Conservation (phyloP, 2,797 vertebrate species). For the Gymnoscopelus braueri region DNA sequence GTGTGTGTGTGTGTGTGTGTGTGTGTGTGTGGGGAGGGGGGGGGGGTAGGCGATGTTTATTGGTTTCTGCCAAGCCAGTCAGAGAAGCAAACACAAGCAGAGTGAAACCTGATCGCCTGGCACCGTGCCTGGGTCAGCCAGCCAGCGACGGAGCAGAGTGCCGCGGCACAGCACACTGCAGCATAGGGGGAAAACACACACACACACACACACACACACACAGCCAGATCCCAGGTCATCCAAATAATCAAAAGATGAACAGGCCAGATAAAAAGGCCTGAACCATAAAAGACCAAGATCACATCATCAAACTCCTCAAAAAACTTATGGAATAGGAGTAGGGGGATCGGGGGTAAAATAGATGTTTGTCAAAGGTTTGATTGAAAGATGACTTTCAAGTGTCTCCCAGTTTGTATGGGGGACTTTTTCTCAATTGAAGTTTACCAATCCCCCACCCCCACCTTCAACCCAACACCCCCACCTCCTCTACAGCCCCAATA, state of each 20-base stretch:
- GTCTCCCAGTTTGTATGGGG: slow-evolving; percentile 41
- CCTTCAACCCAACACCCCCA: slow-evolving; percentile 54
- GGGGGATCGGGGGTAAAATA: not conserved
- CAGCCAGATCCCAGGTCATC: slow-evolving; percentile 49
- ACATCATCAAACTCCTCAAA: slow-evolving; percentile 14
- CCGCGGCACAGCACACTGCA: slow-evolving; percentile 13
- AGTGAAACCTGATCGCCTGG: slow-evolving; percentile 77
- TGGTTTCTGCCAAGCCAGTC: slow-evolving; percentile 77
- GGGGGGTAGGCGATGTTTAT: slow-evolving; percentile 76
- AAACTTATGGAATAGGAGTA: slow-evolving; percentile 19
- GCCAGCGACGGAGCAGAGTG: slow-evolving; percentile 34
- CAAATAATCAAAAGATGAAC: slow-evolving; percentile 69
- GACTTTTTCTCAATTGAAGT: slow-evolving; percentile 67
- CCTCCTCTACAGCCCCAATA: slow-evolving; percentile 47
- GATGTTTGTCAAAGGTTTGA: slow-evolving; percentile 36
- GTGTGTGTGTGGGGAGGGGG: slow-evolving; percentile 38
- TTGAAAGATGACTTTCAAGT: slow-evolving; percentile 45
- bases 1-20: not conserved
- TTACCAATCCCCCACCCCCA: slow-evolving; percentile 64
- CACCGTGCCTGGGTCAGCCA: slow-evolving; percentile 62
- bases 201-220: slow-evolving; percentile 69
- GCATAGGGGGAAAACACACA: slow-evolving; percentile 59
- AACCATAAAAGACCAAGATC: slow-evolving; percentile 14
- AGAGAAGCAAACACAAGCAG: slow-evolving; percentile 75
- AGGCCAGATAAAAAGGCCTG: slow-evolving; percentile 34